A percentile compares a stretch with the other conserved stretches of the same genome.
Conservation (phyloP, 2,888 invertebrate species). For the Amphipoea oculea region DNA sequence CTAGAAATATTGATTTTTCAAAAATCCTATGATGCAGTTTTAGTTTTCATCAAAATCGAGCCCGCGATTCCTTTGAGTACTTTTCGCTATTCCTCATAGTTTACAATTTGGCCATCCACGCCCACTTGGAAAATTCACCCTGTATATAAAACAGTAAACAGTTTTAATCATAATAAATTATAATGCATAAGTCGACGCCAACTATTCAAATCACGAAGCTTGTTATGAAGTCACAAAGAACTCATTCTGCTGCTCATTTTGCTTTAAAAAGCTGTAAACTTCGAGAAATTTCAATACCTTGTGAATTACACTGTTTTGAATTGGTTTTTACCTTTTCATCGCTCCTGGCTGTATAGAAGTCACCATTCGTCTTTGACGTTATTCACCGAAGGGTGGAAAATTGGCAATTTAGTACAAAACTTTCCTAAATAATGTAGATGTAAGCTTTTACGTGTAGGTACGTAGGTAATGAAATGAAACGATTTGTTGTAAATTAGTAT, state of each 20-base stretch:
- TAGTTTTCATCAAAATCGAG: too few species aligned
- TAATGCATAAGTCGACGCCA: conserved; percentile 46
- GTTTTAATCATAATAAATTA: conserved; percentile 54
- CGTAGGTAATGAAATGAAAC: background rate
- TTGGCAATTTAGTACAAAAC: conserved; percentile 22
- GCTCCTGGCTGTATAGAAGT: background rate
- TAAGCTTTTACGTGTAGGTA: background rate
- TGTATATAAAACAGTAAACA: conserved; percentile 36
- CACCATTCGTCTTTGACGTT: conserved; percentile 11
- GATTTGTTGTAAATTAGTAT: background rate
- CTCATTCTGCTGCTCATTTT: conserved; percentile 46
- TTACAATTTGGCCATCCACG: too few species aligned
- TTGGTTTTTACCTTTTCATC: conserved; percentile 37
- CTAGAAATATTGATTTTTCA: too few species aligned
- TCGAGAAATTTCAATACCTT: conserved; percentile 47
- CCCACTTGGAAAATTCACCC: too few species aligned
- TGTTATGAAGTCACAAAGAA: conserved; percentile 53
- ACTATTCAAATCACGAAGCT: conserved; percentile 49
- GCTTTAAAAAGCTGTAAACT: conserved; percentile 35
- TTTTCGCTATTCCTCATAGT: too few species aligned
- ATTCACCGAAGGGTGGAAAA: conserved; percentile 22
- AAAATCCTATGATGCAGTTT: too few species aligned
- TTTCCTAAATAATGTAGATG: background rate
- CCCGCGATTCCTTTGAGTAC: too few species aligned
- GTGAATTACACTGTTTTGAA: conserved; percentile 28